Conservation (phyloP, 2,113 vertebrate genomes). For the Sceloporus undulatus region DNA sequence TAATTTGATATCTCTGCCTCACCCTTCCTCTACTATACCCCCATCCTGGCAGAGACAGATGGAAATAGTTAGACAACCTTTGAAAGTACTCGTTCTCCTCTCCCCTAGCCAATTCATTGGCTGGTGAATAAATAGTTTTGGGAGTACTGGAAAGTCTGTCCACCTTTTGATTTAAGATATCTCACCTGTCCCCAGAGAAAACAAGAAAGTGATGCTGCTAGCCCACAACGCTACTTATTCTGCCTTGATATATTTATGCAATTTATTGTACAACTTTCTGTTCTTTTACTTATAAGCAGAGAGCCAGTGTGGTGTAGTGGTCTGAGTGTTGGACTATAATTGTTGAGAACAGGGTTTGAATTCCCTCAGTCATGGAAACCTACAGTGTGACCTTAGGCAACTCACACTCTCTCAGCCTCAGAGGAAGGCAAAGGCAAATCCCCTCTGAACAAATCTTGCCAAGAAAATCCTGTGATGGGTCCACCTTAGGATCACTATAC, state of each 20-base stretch:
- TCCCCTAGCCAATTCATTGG: background rate
- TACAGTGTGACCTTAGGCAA: no score
- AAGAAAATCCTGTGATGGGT: no score
- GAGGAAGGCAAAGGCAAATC: no score
- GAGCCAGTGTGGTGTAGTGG: no score
- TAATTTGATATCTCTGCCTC: background rate
- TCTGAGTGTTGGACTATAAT: no score
- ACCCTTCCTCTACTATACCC: background rate
- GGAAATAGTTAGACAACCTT: background rate
- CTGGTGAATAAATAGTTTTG: background rate
- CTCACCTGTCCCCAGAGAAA: background rate
- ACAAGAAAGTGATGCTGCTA: background rate
- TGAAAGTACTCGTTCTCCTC: background rate
- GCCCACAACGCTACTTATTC: background rate
- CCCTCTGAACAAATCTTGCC: no score
- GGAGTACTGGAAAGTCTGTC: background rate
- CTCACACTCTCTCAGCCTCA: no score
- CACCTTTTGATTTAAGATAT: background rate
- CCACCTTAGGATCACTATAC: no score
- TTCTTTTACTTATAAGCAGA: background rate
- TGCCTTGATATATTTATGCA: background rate
- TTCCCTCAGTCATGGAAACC: no score
- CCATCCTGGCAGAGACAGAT: background rate
- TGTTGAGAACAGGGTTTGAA: no score
- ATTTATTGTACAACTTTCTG: background rate